Base-by-base conservation (phyloP, 1,140 invertebrate species). In the Pogonognathellus flavescens region DNA sequence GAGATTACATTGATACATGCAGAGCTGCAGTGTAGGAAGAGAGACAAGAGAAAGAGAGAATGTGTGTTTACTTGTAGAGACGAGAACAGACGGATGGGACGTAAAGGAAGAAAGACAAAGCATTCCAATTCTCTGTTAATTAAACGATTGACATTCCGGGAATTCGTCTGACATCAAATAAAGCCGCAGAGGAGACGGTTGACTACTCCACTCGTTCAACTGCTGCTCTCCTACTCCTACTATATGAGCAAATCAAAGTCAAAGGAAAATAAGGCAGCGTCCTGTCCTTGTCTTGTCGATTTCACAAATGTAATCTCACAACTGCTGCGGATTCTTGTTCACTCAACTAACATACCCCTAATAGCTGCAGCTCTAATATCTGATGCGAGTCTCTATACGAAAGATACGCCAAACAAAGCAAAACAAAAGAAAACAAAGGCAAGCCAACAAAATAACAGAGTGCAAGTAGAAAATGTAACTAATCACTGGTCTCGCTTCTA, bases 71-170 rank as follows among this genome's bases (percentile, higher is more conserved):
- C 1, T 57, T 20, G 18, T 10, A 72, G 66, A 76, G 70, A 50
- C 49, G 41, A 76, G 70, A 20, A 62, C 16, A 20, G n/a, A 20
- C 59, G n/a, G 59, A 11, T 16, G 70, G 70, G 41, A 76, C 49
- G 70, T 18, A 50, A 31, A 76, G 70, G 70, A 76, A 76, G 31
- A 50, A 76, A 76, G 70, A 76, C 70, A 76, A 76, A 76, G 70
- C 41, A 76, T 76, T 76, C 70, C 70, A 76, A 76, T 76, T 76
- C 31, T 76, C 70, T 76, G 70, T 76, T 76, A 76, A 76, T 76
- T 76, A 76, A 76, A 76, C 70, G 70, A 76, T 76, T 76, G 70
- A 76, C 70, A 76, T 76, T 41, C 14, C 31, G 14, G 70, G 70
- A 76, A 76, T 76, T 49, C 41, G 41, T 76, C 70, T 14, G 31